Evolutionary conservation across 1,140 invertebrate genomes (phyloP).

Genomic region (Onthophagus taurus): DNA sequence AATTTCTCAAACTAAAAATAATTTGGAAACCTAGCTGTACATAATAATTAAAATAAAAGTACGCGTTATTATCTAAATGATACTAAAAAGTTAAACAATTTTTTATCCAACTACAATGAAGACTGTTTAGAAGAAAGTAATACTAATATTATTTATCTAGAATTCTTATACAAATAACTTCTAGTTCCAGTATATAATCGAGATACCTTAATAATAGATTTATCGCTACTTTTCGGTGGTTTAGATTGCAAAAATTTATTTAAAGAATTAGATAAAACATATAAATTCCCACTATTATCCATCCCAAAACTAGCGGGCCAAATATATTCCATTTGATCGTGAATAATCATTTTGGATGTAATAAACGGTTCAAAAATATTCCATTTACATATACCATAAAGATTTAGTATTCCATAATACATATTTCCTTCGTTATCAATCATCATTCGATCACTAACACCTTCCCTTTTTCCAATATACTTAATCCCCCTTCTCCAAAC

Average conservation of each 20-base stretch:
- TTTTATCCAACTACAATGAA: too few species aligned
- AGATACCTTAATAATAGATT: constrained; percentile 33
- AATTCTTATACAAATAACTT: constrained; percentile 54
- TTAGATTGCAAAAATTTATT: constrained; percentile 42
- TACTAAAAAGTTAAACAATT: too few species aligned
- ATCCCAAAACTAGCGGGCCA: constrained; percentile 12
- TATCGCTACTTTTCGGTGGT: constrained; percentile 16
- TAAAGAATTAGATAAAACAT: constrained; percentile 48
- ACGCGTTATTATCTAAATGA: too few species aligned
- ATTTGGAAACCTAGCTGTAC: too few species aligned
- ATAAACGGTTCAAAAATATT: constrained; percentile 7
- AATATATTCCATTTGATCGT: neutral
- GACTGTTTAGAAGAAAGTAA: too few species aligned
- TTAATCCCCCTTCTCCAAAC: constrained; percentile 7
- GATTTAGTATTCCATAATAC: constrained; percentile 9
- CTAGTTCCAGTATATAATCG: constrained; percentile 39
- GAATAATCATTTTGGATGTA: constrained; percentile 3
- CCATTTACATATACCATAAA: constrained; percentile 9
- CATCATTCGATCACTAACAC: constrained; percentile 9
- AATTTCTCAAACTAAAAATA: too few species aligned
- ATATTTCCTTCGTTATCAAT: constrained; percentile 10
- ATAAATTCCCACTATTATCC: constrained; percentile 11
- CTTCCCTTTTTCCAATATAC: constrained; percentile 6
- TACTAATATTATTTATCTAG: too few species aligned
- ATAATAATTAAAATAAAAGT: too few species aligned